Evolutionary conservation across 64 coral and sea anemone genomes (phyloP), one percentile per base, ranked within the genome.

Genomic region (Stylophora pistillata): DNA sequence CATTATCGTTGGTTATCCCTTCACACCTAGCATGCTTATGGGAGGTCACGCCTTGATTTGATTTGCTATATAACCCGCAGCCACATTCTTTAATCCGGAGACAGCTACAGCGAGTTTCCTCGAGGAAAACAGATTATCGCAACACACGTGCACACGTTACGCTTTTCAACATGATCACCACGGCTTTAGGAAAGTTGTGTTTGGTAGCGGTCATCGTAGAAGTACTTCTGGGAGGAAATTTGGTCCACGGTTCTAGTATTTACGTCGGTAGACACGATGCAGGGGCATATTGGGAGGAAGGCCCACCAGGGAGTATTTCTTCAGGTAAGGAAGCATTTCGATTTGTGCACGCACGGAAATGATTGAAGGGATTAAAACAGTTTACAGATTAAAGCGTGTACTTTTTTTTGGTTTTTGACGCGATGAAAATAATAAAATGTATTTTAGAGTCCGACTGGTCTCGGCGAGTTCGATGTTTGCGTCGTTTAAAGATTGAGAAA

Each of bases 181-280:
- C 27, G 10, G 62, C 23, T 20, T 47, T 84, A 12, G 23, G 13
- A 70, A 84, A 84, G 62, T 9, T 84, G 31, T 52, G 59, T 70
- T 84, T 84, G 21, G 13, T 69, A 13, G 21, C 69, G 4, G 60
- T 34, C 0, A 62, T 15, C 12, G 0, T 70, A 28, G 31, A 84
- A 23, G 33, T 53, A 10, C 21, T 70, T 12, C 1, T 53, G 30
- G 20, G 62, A 21, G 31, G 80, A 62, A 68, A 70, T 68, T 84
- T 25, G 1, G 80, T 84, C 7, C 6, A 37, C 13, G 37, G 60
- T 23, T 84, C 80, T 32, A 84, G 80, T 70, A 69, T 84, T 31
- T 84, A 84, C 30, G 80, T 84, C 20, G 80, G 80, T 15, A 68
- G 80, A 70, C 80, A 84, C 15, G 80, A 33, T 69, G 80, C 60